Evolutionary conservation across 2,797 vertebrate genomes (phyloP).

Genomic region (Gadopsis bispinosus): DNA sequence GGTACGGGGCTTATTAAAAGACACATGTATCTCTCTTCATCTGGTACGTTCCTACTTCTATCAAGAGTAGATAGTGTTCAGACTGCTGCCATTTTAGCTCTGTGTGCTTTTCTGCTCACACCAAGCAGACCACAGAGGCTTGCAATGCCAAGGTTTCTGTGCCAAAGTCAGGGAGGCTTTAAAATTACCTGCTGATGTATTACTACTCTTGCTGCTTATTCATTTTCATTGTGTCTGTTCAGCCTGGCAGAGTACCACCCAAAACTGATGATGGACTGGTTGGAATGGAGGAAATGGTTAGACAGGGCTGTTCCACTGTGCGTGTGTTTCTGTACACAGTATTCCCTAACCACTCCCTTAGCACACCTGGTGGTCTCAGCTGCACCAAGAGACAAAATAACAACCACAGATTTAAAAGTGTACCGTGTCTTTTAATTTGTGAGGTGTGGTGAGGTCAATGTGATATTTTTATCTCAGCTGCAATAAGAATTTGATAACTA

Average conservation of each 20-base stretch:
- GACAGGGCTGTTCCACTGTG: constrained; percentile 50
- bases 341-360: constrained; percentile 53
- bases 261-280: constrained; percentile 58
- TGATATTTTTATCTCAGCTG: constrained; percentile 12
- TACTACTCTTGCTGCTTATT: constrained; percentile 60
- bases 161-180: constrained; percentile 46
- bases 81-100: constrained; percentile 35
- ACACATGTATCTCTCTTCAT: constrained; percentile 4
- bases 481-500: constrained; percentile 2
- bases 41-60: constrained; percentile 4
- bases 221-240: constrained; percentile 67
- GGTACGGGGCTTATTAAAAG: constrained; percentile 7
- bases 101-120: constrained; percentile 49
- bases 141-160: constrained; percentile 27
- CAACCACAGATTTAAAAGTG: constrained; percentile 52
- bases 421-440: constrained; percentile 31
- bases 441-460: constrained; percentile 30
- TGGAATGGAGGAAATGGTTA: constrained; percentile 73
- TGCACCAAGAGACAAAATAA: constrained; percentile 39
- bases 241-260: constrained; percentile 74
- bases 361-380: constrained; percentile 63
- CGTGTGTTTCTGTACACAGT: constrained; percentile 36
- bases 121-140: constrained; percentile 20
- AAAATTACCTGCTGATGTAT: constrained; percentile 69
- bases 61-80: constrained; percentile 26